Conservation (phyloP, 2,888 invertebrate genomes). For the Belgica antarctica region DNA sequence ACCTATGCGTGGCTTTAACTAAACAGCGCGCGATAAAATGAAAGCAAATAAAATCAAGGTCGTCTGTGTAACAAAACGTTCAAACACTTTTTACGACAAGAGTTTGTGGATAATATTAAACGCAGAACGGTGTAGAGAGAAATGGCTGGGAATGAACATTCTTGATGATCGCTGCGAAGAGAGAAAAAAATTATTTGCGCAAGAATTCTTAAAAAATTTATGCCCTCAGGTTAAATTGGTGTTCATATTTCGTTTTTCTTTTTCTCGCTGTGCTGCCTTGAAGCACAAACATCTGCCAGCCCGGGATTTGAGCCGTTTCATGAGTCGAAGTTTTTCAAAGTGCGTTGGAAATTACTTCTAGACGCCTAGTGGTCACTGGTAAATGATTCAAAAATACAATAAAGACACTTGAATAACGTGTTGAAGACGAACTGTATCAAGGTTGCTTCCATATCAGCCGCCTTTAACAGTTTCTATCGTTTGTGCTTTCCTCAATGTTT, state of each 20-base stretch:
- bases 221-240: constrained; percentile 29
- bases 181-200: neutral
- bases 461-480: too few species aligned
- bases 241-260: neutral
- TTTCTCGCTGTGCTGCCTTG: too few species aligned
- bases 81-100: neutral
- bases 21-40: neutral
- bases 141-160: constrained; percentile 3
- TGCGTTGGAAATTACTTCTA: too few species aligned
- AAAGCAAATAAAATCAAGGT: constrained; percentile 35
- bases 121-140: neutral
- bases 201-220: constrained; percentile 37
- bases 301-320: too few species aligned
- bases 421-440: too few species aligned
- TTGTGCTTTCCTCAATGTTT: neutral
- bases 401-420: too few species aligned
- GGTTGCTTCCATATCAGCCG: too few species aligned
- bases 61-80: constrained; percentile 15
- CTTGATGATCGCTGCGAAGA: neutral
- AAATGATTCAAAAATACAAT: too few species aligned
- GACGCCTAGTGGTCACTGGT: too few species aligned
- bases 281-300: too few species aligned
- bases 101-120: neutral
- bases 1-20: constrained; percentile 10
- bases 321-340: too few species aligned